A percentile compares a stretch with the other conserved stretches of the same genome.
phyloP scores from a whole-genome alignment of 2,888 invertebrate genomes.

The Amiota minor region DNA sequence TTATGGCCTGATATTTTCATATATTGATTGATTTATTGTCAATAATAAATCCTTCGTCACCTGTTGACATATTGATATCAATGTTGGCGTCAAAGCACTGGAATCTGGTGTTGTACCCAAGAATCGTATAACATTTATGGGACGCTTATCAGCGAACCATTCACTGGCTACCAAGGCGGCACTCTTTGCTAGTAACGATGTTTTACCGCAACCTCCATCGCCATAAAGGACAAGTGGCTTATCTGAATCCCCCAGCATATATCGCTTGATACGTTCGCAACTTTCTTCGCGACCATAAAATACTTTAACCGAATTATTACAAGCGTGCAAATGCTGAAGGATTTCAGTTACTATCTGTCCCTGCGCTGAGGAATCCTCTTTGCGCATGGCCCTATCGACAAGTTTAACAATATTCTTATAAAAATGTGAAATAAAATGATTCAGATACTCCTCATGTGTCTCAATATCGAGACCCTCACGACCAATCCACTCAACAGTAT shows the following conservation, averaged over 20 bases:
- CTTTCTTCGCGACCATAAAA: constrained; percentile 95
- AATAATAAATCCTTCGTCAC: constrained; percentile 72
- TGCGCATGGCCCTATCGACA: constrained; percentile 94
- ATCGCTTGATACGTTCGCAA: constrained; percentile 83
- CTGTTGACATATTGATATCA: constrained; percentile 96
- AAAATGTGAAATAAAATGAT: constrained; percentile 94
- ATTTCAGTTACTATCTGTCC: constrained; percentile 95
- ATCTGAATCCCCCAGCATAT: constrained; percentile 88
- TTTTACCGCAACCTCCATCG: constrained; percentile 97
- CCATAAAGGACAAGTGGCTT: constrained; percentile 94
- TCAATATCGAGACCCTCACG: constrained; percentile 93
- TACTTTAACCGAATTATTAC: constrained; percentile 92
- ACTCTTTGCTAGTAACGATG: constrained; percentile 93
- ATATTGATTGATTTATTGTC: too few relatives aligned
- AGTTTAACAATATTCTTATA: constrained; percentile 93
- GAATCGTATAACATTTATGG: constrained; percentile 91
- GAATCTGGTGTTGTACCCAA: constrained; percentile 98
- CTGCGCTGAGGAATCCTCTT: constrained; percentile 94
- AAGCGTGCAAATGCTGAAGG: constrained; percentile 94
- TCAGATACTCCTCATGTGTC: constrained; percentile 93
- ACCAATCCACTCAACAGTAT: constrained; percentile 97
- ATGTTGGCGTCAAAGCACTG: constrained; percentile 92
- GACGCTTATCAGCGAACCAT: constrained; percentile 84
- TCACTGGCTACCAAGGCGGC: constrained; percentile 84
- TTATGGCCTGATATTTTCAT: too few relatives aligned